These are phyloP conservation scores for Ageneiosus marmoratus DNA, from an alignment of 2,113 vertebrate genomes.

Conservation along the genomic window DNA sequence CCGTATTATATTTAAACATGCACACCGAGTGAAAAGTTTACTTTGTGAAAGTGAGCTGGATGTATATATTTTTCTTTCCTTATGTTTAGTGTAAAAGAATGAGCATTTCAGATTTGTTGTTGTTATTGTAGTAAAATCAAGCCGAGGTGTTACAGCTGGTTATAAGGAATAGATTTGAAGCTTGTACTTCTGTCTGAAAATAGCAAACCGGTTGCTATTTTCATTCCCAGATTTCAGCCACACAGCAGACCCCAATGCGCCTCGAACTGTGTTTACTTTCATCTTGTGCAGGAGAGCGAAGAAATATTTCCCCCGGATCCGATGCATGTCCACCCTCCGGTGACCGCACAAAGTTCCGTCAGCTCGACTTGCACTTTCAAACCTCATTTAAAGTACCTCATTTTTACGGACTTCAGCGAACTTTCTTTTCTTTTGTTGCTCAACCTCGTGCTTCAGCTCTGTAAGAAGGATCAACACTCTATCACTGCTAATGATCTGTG, in stretches of 20 bases:
- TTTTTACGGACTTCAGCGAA: not conserved
- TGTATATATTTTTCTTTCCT: not conserved
- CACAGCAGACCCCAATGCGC: not conserved
- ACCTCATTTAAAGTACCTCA: slow-evolving; percentile 11
- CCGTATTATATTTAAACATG: not conserved
- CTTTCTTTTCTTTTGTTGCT: slow-evolving; percentile 16
- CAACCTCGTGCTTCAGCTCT: not conserved
- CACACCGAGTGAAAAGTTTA: not conserved
- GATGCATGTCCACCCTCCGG: not conserved
- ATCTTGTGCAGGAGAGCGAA: not conserved
- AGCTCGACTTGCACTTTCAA: not conserved
- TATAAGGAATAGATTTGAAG: not conserved
- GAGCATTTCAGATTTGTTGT: not conserved
- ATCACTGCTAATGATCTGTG: slow-evolving; percentile 25
- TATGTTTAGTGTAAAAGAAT: not conserved
- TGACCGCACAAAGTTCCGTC: not conserved
- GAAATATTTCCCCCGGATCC: not conserved
- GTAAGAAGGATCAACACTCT: slow-evolving; percentile 13
- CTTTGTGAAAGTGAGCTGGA: not conserved
- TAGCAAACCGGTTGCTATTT: not conserved
- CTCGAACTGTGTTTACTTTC: not conserved
- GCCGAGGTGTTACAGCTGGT: not conserved
- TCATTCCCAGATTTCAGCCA: not conserved
- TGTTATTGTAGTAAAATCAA: not conserved
- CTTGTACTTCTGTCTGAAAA: no score